Evolutionary conservation across 1,140 invertebrate genomes (phyloP).

Genomic region (Ladona fulva): DNA sequence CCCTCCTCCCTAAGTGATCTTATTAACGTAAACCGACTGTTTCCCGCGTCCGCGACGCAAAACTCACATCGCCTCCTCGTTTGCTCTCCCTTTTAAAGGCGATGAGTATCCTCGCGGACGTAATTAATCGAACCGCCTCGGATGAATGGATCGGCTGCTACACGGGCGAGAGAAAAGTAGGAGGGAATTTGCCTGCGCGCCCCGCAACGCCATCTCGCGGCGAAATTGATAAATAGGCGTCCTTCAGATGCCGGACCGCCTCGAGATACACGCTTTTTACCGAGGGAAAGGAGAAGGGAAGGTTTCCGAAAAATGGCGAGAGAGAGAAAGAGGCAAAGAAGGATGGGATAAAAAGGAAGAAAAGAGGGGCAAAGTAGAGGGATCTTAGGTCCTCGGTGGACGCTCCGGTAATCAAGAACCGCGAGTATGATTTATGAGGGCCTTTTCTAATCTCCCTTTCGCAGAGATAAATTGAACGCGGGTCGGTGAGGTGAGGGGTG

Average conservation of each 20-base stretch:
- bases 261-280: background rate
- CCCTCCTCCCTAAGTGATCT: too few species aligned
- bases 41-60: too few species aligned
- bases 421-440: background rate
- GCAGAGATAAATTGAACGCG: background rate
- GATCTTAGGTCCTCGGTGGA: slow-evolving; percentile 6
- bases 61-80: too few species aligned
- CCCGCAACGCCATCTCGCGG: background rate
- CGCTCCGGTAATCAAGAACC: slow-evolving; percentile 2
- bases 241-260: background rate
- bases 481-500: background rate
- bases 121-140: background rate
- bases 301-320: background rate
- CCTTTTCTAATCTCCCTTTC: slow-evolving; percentile 9
- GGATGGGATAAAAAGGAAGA: background rate
- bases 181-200: background rate
- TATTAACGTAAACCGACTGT: too few species aligned
- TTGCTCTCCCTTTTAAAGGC: too few species aligned
- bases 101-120: background rate
- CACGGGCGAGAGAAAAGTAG: background rate
- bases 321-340: background rate
- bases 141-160: background rate
- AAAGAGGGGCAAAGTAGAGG: background rate
- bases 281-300: background rate
- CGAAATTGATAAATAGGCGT: background rate